These are phyloP conservation scores for Cheiracanthium punctorium DNA, from an alignment of 2,888 invertebrate species.

Conservation along the genomic window DNA sequence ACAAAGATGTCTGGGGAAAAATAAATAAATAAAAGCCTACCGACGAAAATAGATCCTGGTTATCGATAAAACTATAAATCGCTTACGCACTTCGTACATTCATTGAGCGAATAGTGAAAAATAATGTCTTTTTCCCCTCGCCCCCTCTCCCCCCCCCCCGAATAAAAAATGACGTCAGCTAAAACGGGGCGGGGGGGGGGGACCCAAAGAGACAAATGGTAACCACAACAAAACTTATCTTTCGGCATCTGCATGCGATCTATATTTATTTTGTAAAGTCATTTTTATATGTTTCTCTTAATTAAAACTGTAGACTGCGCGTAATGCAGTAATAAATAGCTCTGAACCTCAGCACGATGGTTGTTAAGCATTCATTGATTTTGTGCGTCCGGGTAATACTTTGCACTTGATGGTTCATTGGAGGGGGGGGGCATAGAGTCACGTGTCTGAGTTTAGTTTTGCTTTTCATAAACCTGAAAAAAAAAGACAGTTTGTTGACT, in stretches of 20 bases:
- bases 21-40: background rate
- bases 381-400: no score
- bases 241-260: background rate
- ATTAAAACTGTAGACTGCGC: background rate
- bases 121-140: background rate
- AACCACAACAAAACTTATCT: background rate
- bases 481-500: no score
- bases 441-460: no score
- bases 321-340: background rate
- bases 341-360: background rate
- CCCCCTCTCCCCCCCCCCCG: background rate
- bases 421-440: no score
- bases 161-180: background rate
- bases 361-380: no score
- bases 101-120: background rate
- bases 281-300: background rate
- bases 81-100: background rate
- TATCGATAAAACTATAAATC: background rate
- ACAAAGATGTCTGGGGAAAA: background rate
- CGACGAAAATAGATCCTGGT: background rate
- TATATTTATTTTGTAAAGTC: background rate
- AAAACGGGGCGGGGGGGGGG: background rate
- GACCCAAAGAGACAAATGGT: background rate
- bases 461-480: no score
- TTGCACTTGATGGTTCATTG: no score